Base-by-base conservation (phyloP, 92 coral and sea anemone species). In the Epizoanthus rinbou region DNA sequence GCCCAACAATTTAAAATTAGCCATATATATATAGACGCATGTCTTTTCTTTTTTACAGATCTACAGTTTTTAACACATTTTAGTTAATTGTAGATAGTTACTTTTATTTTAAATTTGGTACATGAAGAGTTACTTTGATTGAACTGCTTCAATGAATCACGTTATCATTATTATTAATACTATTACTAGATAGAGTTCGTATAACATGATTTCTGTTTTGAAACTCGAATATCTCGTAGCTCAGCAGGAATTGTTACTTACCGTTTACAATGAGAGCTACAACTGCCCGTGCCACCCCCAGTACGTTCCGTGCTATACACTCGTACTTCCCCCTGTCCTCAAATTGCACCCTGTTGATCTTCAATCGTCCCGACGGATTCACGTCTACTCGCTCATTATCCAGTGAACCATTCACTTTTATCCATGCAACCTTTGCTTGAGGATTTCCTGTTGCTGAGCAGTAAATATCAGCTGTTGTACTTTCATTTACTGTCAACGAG, bases 261-360 rank as follows among this genome's bases (percentile, higher is more conserved):
- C 64, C 64, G 19, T 57, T 57, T 57, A 57, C 64, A 14, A 7
- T 17, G 23, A 57, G 64, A 3, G 64, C 4, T 2, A 57, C 64
- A 22, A 22, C 19, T 57, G 64, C 17, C 19, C 64, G 19, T 13
- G 15, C 64, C 64, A 57, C 23, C 64, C 64, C 64, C 19, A 57
- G 64, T 57, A 57, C n/a, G 43, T 37, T 67, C 37, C 23, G 11
- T 37, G 39, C 73, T 17, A 14, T 84, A 56, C 87, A 84, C 45
- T 84, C 50, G 41, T 84, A 84, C 21, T 8, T 39, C 25, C 87
- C 87, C 64, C 74, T 66, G 81, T 84, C 87, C 54, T 39, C 74
- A 41, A 21, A 57, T 41, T 23, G 41, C 15, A 73, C 79, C 62
- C 74, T 62, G 22, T 73, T n/a, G 31, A 84, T 58, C 16, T 59